Conservation (phyloP, 92 coral and sea anemone species). For the Epizoanthus fatuus region DNA sequence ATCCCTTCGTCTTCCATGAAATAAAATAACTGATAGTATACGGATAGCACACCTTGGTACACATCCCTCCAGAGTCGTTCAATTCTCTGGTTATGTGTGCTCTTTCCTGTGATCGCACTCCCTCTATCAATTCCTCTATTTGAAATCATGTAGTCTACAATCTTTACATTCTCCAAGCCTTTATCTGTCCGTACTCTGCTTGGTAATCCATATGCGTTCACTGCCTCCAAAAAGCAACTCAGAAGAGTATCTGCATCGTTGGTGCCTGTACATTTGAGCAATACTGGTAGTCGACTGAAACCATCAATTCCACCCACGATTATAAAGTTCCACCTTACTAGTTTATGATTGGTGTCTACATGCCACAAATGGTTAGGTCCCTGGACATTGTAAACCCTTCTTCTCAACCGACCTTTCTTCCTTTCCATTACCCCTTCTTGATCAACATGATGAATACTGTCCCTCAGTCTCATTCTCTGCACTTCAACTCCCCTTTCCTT, state of each 20-base stretch:
- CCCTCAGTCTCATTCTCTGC: slow-evolving; percentile 68
- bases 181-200: slow-evolving; percentile 47
- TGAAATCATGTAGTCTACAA: slow-evolving; percentile 42
- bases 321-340: slow-evolving; percentile 22
- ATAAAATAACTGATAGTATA: slow-evolving; percentile 32
- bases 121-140: slow-evolving; percentile 44
- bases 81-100: background rate
- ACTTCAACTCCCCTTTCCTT: slow-evolving; percentile 61
- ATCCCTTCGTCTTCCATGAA: background rate
- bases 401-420: slow-evolving; percentile 57
- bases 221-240: slow-evolving; percentile 46
- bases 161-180: slow-evolving; percentile 54
- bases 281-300: slow-evolving; percentile 25
- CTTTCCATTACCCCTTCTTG: slow-evolving; percentile 59
- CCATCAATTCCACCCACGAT: slow-evolving; percentile 47
- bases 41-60: slow-evolving; percentile 31
- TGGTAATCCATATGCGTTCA: slow-evolving; percentile 48
- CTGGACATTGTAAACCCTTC: slow-evolving; percentile 54
- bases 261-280: slow-evolving; percentile 24
- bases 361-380: slow-evolving; percentile 50
- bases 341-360: slow-evolving; percentile 36
- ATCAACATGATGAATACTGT: slow-evolving; percentile 70
- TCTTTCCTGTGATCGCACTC: slow-evolving; percentile 34
- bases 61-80: slow-evolving; percentile 34
- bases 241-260: slow-evolving; percentile 26